Base-by-base conservation (phyloP, 2,797 vertebrate genomes). In the Sphenodon punctatus region DNA sequence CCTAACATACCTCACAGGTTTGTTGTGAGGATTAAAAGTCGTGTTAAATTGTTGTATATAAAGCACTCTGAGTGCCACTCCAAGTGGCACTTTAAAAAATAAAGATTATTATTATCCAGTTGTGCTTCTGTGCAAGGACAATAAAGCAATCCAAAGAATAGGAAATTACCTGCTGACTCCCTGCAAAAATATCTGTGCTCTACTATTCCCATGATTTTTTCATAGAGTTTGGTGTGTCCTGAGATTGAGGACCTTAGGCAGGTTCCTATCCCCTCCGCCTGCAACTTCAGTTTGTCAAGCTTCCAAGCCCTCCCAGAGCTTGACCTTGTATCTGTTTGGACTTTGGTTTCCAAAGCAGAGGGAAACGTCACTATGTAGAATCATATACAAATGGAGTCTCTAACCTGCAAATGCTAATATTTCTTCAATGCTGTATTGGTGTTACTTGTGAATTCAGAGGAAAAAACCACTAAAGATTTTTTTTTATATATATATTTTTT, bases 401-500 rank as follows among this genome's bases (percentile, higher is more conserved):
- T 32, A 39, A 42, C 68, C 39, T 77, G n/a, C 30, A 69, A 43
- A 30, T 55, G 14, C 41, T 64, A 34, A 25, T n/a, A 2, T 39
- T 72, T 7, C 3, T 39, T 14, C 12, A 39, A 16, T 61, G 64
- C 20, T 65, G 1, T 10, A 15, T 63, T 77, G 27, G 17, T 78
- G 10, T 12, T 78, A 42, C 0, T 34, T 61, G 14, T 5, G 22
- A 55, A 36, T 48, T 77, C 1, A 2, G 22, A 70, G 7, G 10
- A 63, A 67, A 2, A 7, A 13, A 1, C 58, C 2, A 38, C 32
- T 91, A 60, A 87, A 68, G 55, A 13, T 2, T 2, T 3, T 5
- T 56, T 85, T 75, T 56, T 43, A 53, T 71, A n/a, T n/a, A n/a
- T n/a, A n/a, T 3, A 2, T 53, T 89, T 91, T 94, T 73, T 79